Evolutionary conservation across 1,140 invertebrate genomes (phyloP), one percentile per base, ranked within the genome.

Genomic region (Drosophila teissieri): DNA sequence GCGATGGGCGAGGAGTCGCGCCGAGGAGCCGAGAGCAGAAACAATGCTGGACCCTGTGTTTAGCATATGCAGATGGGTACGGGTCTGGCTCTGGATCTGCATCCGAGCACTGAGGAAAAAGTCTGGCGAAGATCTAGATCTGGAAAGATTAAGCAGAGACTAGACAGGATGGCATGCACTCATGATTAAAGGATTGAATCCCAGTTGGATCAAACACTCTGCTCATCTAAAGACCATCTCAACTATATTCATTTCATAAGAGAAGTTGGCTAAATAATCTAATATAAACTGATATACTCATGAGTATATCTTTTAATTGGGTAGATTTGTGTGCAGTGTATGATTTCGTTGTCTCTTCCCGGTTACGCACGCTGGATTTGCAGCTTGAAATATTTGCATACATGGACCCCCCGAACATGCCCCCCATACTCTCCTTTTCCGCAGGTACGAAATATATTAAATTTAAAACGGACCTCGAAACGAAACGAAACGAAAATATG

Each of bases 401-500:
- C 77, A 37, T 51, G 39, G 22, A 40, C 53, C 36, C 14, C 40
- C 5, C n/a, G 3, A 31, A 31, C 31, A 31, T 8, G 8, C 31
- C 31, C 36, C 12, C 44, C 19, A 19, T 19, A 19, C 44, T 48
- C 31, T 22, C 19, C 27, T 42, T 42, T 51, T 22, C 58, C 61
- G 15, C 60, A 52, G 64, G 61, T 88, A 65, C 61, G 70, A 86
- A 77, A 83, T 83, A 83, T 88, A 88, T 88, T 83, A 88, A 88
- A 89, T 79, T 83, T 89, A 86, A 85, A 69, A 86, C 77, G 64
- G 60, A 46, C 81, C 72, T 67, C 58, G 72, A 77, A 78, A 82
- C 78, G 80, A 77, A 78, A 82, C 78, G 79, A 85, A 78, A 88
- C 83, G 79, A 83, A 84, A 88, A 88, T 89, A 88, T 88, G 84